These are phyloP conservation scores for Rhagium mordax DNA, from an alignment of 2,888 invertebrate genomes.

Conservation along the genomic window DNA sequence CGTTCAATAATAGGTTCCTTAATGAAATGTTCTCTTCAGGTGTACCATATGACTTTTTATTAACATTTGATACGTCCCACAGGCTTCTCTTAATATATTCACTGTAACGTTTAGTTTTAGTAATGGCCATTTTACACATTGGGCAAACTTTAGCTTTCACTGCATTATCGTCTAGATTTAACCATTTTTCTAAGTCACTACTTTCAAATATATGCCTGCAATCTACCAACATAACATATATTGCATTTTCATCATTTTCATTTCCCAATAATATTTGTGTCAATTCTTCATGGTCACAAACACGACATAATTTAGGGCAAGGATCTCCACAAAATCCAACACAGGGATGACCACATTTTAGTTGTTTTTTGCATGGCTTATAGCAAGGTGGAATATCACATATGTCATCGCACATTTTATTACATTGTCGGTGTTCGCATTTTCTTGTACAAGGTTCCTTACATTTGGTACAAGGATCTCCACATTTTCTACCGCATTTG, in stretches of 20 bases:
- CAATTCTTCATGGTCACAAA: slow-evolving; percentile 62
- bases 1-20: slow-evolving; percentile 38
- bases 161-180: slow-evolving; percentile 57
- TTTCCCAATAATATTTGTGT: slow-evolving; percentile 56
- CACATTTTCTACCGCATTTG: slow-evolving; percentile 70
- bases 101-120: slow-evolving; percentile 55
- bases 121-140: slow-evolving; percentile 57
- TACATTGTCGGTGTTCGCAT: slow-evolving; percentile 73
- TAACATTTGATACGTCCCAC: slow-evolving; percentile 51
- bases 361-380: slow-evolving; percentile 65
- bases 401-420: slow-evolving; percentile 69
- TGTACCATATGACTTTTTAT: slow-evolving; percentile 64
- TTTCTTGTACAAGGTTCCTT: slow-evolving; percentile 59
- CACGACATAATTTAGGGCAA: slow-evolving; percentile 57
- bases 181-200: slow-evolving; percentile 55
- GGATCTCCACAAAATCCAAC: slow-evolving; percentile 82
- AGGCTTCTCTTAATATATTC: slow-evolving; percentile 54
- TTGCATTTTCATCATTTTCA: slow-evolving; percentile 58
- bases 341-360: slow-evolving; percentile 76
- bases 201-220: slow-evolving; percentile 58
- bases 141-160: slow-evolving; percentile 51
- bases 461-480: slow-evolving; percentile 68
- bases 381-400: slow-evolving; percentile 71
- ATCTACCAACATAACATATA: slow-evolving; percentile 57
- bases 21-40: slow-evolving; percentile 63